Percentiles rank a stretch among this genome's conserved stretches.
phyloP scores from a whole-genome alignment of 2,113 vertebrate genomes.

The Neotoma lepida region DNA sequence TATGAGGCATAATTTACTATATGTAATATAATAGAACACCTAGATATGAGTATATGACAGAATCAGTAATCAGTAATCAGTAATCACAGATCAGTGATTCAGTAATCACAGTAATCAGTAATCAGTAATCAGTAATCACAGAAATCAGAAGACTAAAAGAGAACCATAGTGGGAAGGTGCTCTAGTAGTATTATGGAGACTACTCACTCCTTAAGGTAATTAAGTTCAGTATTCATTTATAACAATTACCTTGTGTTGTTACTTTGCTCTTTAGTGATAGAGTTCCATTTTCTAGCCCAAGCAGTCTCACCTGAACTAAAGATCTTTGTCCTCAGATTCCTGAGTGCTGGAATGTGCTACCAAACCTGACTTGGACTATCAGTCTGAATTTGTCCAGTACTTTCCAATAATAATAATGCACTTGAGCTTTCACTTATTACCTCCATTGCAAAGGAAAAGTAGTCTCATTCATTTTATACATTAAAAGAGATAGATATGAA shows the following conservation, averaged over 20 bases:
- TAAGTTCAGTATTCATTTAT: neutral
- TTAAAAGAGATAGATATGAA: neutral
- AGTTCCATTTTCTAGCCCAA: neutral
- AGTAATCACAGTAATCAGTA: neutral
- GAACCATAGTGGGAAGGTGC: neutral
- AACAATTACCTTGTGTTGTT: neutral
- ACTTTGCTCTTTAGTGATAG: neutral
- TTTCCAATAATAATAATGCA: neutral
- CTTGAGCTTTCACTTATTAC: neutral
- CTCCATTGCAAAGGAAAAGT: neutral
- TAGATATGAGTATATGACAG: neutral
- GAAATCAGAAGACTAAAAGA: neutral
- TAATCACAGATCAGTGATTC: no score
- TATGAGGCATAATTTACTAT: neutral
- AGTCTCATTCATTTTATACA: neutral
- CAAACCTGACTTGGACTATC: neutral
- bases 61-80: no score
- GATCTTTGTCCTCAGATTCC: neutral
- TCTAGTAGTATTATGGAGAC: neutral
- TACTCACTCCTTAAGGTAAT: neutral
- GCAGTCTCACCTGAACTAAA: no score
- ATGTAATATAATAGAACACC: neutral
- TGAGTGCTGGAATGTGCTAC: neutral
- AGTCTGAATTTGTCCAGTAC: neutral
- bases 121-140: neutral